Evolutionary conservation across 1,140 invertebrate genomes (phyloP).

Genomic region (Diabrotica virgifera): DNA sequence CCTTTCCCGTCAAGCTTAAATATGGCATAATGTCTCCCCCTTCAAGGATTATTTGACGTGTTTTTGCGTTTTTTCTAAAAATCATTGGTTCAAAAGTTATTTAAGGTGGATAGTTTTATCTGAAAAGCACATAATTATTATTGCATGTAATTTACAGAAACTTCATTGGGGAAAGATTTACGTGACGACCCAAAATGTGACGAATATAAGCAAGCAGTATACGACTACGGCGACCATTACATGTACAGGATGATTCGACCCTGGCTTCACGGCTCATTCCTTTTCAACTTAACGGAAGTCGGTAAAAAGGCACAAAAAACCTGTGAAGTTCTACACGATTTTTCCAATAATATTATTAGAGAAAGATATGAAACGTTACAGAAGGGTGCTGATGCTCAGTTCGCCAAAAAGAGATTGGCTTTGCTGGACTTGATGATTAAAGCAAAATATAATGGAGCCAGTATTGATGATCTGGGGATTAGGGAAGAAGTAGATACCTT

Average conservation of each 20-base stretch:
- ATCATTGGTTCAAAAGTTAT: too few species aligned
- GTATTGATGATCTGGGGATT: conserved; percentile 64
- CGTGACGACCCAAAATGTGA: conserved; percentile 25
- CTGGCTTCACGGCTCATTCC: conserved; percentile 49
- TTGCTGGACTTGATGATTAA: conserved; percentile 73
- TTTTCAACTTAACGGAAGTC: conserved; percentile 25
- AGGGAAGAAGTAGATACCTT: conserved; percentile 85
- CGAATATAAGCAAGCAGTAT: conserved; percentile 57
- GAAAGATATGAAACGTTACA: conserved; percentile 17
- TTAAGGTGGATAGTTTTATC: too few species aligned
- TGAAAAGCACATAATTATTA: too few species aligned
- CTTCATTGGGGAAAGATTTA: conserved; percentile 47
- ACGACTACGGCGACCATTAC: conserved; percentile 49
- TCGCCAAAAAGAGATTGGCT: conserved; percentile 57
- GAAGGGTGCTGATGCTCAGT: conserved; percentile 10
- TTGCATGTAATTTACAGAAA: conserved; percentile 19
- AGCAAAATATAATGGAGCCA: conserved; percentile 54
- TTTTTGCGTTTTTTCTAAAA: too few species aligned
- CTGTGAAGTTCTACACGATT: conserved; percentile 64
- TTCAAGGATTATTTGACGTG: too few species aligned
- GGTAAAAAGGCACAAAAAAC: conserved; percentile 47
- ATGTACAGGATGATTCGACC: conserved; percentile 56
- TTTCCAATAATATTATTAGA: conserved; percentile 60
- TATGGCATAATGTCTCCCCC: too few species aligned
- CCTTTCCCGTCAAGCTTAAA: too few species aligned